Evolutionary conservation across 64 coral and sea anemone species (phyloP).

Genomic region (Montipora capricornis): DNA sequence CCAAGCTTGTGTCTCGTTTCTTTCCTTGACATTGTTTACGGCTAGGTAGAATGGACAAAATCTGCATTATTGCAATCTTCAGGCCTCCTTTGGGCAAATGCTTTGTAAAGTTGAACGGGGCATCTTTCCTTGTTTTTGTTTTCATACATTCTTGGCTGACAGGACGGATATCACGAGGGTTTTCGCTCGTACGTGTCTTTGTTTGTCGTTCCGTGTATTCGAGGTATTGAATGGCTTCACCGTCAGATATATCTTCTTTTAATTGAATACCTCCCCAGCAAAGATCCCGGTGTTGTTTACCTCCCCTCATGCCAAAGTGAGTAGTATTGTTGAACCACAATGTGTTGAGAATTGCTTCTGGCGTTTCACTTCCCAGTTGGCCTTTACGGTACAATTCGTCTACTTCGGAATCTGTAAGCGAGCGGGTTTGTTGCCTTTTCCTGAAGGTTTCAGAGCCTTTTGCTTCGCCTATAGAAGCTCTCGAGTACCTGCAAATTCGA

Average conservation of each 20-base stretch:
- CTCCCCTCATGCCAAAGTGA: background rate
- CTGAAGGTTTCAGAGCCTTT: background rate
- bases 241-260: too few relatives aligned
- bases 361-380: background rate
- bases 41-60: conserved; percentile 12
- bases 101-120: too few relatives aligned
- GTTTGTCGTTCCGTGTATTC: background rate
- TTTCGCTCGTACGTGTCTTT: background rate
- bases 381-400: background rate
- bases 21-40: conserved; percentile 18
- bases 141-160: conserved; percentile 59
- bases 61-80: background rate
- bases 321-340: too few relatives aligned
- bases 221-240: background rate
- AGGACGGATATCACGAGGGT: conserved; percentile 10
- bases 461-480: background rate
- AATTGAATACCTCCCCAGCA: too few relatives aligned
- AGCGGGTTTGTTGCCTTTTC: background rate
- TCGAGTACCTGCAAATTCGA: background rate
- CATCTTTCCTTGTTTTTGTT: too few relatives aligned
- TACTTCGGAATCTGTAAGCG: background rate
- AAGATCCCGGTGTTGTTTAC: too few relatives aligned
- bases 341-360: too few relatives aligned
- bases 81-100: background rate
- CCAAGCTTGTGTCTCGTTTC: background rate